Evolutionary conservation across 2,797 vertebrate species (phyloP).

Genomic region (Propithecus deckenii): DNA sequence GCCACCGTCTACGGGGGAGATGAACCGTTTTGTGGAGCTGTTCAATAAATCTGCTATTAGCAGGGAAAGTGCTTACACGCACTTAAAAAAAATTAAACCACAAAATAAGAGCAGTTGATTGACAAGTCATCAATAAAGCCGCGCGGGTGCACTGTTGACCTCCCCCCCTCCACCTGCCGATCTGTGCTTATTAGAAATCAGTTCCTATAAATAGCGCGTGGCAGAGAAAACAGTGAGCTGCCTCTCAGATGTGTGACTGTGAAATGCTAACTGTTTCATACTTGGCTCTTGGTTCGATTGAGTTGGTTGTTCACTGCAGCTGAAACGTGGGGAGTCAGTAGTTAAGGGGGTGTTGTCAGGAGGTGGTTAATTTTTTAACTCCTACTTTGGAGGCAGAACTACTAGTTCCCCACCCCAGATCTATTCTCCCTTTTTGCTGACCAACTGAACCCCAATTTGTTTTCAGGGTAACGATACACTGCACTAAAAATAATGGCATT

Average conservation of each 20-base stretch:
- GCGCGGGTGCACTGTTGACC: conserved; percentile 83
- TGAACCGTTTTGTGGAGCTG: conserved; percentile 81
- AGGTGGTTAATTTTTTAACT: background rate
- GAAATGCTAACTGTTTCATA: conserved; percentile 79
- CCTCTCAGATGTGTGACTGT: conserved; percentile 75
- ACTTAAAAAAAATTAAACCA: conserved; percentile 83
- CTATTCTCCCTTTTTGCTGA: background rate
- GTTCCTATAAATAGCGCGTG: conserved; percentile 84
- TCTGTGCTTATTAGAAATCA: conserved; percentile 89
- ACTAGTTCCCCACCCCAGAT: background rate
- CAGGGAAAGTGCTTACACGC: conserved; percentile 87
- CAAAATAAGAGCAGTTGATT: conserved; percentile 88
- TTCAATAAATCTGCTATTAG: conserved; percentile 87
- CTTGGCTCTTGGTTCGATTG: conserved; percentile 77
- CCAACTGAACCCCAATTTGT: background rate
- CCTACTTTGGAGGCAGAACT: conserved; percentile 14
- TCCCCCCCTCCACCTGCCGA: conserved; percentile 82
- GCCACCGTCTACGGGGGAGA: conserved; percentile 78
- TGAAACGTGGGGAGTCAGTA: background rate
- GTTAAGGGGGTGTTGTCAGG: background rate
- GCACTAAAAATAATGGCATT: background rate
- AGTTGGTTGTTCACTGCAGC: conserved; percentile 24
- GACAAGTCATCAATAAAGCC: conserved; percentile 89
- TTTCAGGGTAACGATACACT: background rate
- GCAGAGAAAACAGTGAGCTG: conserved; percentile 77